A percentile compares a stretch with the other conserved stretches of the same genome.
phyloP scores from a whole-genome alignment of 1,140 invertebrate genomes.

The Penaeus japonicus region DNA sequence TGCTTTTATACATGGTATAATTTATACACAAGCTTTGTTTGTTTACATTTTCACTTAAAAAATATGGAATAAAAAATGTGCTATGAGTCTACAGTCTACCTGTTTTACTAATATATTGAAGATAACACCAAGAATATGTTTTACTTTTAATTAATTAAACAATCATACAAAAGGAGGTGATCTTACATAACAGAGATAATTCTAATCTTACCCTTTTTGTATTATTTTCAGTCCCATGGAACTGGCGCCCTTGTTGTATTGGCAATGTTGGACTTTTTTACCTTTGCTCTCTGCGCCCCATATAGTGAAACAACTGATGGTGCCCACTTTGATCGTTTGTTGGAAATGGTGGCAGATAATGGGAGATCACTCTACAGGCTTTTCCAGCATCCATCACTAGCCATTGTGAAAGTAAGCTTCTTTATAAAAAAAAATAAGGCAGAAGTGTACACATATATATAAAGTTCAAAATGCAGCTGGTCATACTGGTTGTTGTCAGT shows the following conservation, averaged over 20 bases:
- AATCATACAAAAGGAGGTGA: background rate
- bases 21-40: background rate
- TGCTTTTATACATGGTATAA: background rate
- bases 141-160: no score
- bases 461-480: no score
- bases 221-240: conserved; percentile 74
- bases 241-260: conserved; percentile 74
- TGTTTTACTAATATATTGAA: background rate
- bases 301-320: conserved; percentile 99
- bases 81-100: background rate
- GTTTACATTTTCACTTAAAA: background rate
- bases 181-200: background rate
- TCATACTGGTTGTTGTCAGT: no score
- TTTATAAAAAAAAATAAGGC: no score
- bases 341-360: conserved; percentile 91
- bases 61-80: background rate
- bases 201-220: background rate
- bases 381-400: conserved; percentile 95
- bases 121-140: no score
- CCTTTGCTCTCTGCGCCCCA: conserved; percentile 97
- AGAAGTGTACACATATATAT: background rate
- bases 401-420: conserved; percentile 81
- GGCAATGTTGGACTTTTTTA: conserved; percentile 98
- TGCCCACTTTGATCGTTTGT: conserved; percentile 92
- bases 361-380: conserved; percentile 91